Base-by-base conservation (phyloP, 2,113 vertebrate species). In the Hippoglossus stenolepis region DNA sequence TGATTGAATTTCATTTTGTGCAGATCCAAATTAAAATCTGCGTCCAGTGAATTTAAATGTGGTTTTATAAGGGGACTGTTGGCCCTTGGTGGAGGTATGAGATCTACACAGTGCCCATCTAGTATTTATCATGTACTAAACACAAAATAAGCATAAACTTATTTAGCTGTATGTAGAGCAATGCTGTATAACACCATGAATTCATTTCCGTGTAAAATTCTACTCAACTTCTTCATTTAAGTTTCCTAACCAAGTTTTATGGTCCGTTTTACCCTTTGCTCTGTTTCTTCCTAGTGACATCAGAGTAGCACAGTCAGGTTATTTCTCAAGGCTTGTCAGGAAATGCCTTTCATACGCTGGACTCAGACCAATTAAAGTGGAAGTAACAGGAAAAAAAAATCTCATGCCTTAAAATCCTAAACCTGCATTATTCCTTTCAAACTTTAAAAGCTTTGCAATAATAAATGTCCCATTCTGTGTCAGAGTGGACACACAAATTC, bases 261-360 rank as follows among this genome's bases (percentile, higher is more conserved):
- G 59, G 51, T 53, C 18, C 18, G 4, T 63, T 63, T 51, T 7
- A 72, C 20, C 26, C 53, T 73, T 63, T 71, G 40, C 43, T 57
- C 15, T 21, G n/a, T 62, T 45, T 40, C 15, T 14, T 40, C 11
- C 11, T 13, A 51, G 61, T 53, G 26, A 40, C n/a, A 31, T 31
- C 31, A 40, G 40, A 43, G 67, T n/a, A 58, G 45, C 60, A 31
- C 31, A 57, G 49, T 57, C 70, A 38, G 35, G 18, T 61, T 0
- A 24, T 64, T 78, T 81, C 65, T 23, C 0, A 8, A 73, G 43
- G 60, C 63, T 38, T 58, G 51, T 60, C 76, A 84, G 72, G 70
- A 85, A 87, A 76, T 89, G 62, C 66, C 65, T 84, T 65, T 74
- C 65, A 40, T 73, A 56, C 67, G 45, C 47, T 89, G 79, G 62